These are phyloP conservation scores for Centroberyx gerrardi DNA, from an alignment of 2,797 vertebrate genomes.

Conservation along the genomic window DNA sequence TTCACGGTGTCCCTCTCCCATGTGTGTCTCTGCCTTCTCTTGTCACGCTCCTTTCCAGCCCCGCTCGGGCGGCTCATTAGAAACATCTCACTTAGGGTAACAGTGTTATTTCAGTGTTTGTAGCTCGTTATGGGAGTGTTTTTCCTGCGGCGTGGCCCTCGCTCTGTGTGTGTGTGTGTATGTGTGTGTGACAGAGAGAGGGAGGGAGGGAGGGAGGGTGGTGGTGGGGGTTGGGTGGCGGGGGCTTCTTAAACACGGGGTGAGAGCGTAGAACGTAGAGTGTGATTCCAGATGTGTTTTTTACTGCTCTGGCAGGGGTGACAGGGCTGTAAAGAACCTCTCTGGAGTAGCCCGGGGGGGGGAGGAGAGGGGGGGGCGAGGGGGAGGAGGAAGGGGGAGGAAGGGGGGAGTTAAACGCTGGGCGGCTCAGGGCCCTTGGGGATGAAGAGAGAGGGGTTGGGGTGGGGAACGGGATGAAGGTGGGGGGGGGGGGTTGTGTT, in stretches of 20 bases:
- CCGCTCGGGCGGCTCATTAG: constrained; percentile 70
- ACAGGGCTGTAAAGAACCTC: constrained; percentile 79
- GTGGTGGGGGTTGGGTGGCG: constrained; percentile 21
- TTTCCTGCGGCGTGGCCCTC: constrained; percentile 72
- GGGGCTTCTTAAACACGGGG: constrained; percentile 71
- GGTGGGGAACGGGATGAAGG: constrained; percentile 50
- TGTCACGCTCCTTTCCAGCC: constrained; percentile 61
- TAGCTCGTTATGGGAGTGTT: constrained; percentile 80
- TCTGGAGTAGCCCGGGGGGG: constrained; percentile 68
- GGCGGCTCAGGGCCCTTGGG: constrained; percentile 43
- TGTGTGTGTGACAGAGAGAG: constrained; percentile 18
- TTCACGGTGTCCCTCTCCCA: constrained; percentile 37
- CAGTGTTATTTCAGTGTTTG: constrained; percentile 83
- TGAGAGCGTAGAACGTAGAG: constrained; percentile 73
- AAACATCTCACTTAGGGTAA: constrained; percentile 81
- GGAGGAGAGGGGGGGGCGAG: constrained; percentile 29
- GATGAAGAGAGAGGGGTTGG: constrained; percentile 57
- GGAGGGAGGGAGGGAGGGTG: constrained; percentile 7
- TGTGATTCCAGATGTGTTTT: constrained; percentile 87
- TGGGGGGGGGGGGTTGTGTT: constrained; percentile 43
- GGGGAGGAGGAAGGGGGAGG: constrained; percentile 31
- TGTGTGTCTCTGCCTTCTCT: constrained; percentile 26
- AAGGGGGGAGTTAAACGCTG: constrained; percentile 53
- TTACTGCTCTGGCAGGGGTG: constrained; percentile 83
- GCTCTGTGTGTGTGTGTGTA: constrained; percentile 27